These are phyloP conservation scores for Chaetoderma sp. DNA, from an alignment of 2,888 invertebrate genomes.

Conservation along the genomic window DNA sequence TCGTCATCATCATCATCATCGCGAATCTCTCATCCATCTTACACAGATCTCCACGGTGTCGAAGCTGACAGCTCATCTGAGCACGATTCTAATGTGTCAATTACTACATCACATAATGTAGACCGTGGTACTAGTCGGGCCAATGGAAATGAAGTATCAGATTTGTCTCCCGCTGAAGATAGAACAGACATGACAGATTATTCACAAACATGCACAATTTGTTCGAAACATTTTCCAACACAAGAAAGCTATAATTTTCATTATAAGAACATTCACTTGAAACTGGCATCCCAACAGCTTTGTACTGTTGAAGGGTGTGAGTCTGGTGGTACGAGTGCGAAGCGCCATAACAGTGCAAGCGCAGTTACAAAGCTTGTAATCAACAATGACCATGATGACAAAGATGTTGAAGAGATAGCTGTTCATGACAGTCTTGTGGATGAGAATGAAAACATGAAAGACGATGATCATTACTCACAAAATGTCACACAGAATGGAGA, in stretches of 20 bases:
- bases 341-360: too few relatives aligned
- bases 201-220: slow-evolving; percentile 89
- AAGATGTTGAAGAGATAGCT: slow-evolving; percentile 31
- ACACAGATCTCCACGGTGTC: too few relatives aligned
- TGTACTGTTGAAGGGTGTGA: slow-evolving; percentile 95
- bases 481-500: slow-evolving; percentile 16
- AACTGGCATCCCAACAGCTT: slow-evolving; percentile 94
- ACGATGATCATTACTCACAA: slow-evolving; percentile 18
- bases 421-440: too few relatives aligned
- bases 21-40: too few relatives aligned
- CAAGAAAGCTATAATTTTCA: slow-evolving; percentile 94
- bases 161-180: slow-evolving; percentile 72
- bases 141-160: slow-evolving; percentile 17
- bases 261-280: slow-evolving; percentile 94
- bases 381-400: slow-evolving; percentile 33
- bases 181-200: slow-evolving; percentile 93
- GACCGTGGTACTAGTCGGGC: slow-evolving; percentile 31
- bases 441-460: slow-evolving; percentile 14
- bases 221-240: slow-evolving; percentile 93
- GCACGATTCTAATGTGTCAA: slow-evolving; percentile 37
- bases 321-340: slow-evolving; percentile 77
- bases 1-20: too few relatives aligned
- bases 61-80: slow-evolving; percentile 74
- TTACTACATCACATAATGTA: neutral
- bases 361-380: slow-evolving; percentile 30